phyloP scores from a whole-genome alignment of 2,888 invertebrate genomes.

The Philereme transversata region DNA sequence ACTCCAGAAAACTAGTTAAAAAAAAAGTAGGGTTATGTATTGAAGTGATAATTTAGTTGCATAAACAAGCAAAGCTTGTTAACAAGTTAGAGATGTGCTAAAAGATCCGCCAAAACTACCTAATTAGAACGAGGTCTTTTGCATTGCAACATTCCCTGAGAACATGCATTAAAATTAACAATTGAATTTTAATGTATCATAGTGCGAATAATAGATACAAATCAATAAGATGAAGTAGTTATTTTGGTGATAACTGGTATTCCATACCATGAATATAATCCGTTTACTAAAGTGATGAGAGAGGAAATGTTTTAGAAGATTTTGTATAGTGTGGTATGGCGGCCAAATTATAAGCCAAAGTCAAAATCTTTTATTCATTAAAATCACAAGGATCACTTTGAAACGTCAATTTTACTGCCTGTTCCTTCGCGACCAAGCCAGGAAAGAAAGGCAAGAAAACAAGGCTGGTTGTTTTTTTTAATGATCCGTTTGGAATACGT shows the following conservation, averaged over 20 bases:
- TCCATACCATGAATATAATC: background rate
- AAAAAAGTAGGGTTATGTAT: conserved; percentile 6
- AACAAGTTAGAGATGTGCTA: conserved; percentile 62
- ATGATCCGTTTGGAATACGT: too few relatives aligned
- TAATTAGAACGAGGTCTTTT: conserved; percentile 75
- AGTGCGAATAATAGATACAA: conserved; percentile 30
- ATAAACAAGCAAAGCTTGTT: conserved; percentile 61
- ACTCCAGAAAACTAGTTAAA: too few relatives aligned
- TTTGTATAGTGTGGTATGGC: too few relatives aligned
- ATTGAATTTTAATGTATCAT: conserved; percentile 59
- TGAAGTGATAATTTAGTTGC: conserved; percentile 50
- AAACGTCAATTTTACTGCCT: too few relatives aligned
- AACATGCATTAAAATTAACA: conserved; percentile 54
- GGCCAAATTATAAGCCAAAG: too few relatives aligned
- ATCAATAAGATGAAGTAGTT: conserved; percentile 8
- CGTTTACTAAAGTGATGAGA: background rate
- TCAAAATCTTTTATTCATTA: too few relatives aligned
- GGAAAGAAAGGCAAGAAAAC: too few relatives aligned
- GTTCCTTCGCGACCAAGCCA: too few relatives aligned
- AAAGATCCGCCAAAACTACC: conserved; percentile 54
- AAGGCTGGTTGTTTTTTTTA: too few relatives aligned
- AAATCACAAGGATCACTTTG: too few relatives aligned
- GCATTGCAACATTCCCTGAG: conserved; percentile 70
- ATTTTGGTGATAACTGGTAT: background rate
- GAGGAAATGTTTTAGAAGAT: background rate